phyloP scores from a whole-genome alignment of 2,113 vertebrate genomes.

The Rhodinocichla rosea region DNA sequence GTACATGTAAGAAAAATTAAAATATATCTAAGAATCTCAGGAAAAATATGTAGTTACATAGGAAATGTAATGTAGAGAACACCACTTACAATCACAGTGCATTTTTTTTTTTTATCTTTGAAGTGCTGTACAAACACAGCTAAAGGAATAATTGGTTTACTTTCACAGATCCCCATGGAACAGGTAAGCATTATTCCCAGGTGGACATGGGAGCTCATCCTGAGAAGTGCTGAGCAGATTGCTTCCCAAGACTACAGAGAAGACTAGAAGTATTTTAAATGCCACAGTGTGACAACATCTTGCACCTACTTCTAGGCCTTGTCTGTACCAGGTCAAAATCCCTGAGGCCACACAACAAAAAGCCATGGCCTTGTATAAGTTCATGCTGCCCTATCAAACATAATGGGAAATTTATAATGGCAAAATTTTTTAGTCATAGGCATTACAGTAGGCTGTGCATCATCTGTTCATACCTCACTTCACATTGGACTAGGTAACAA shows the following conservation, averaged over 20 bases:
- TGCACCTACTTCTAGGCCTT: neutral
- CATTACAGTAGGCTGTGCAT: neutral
- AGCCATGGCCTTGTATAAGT: neutral
- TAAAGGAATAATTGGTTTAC: neutral
- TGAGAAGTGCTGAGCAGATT: neutral
- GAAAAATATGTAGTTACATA: neutral
- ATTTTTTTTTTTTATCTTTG: neutral
- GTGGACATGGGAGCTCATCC: neutral
- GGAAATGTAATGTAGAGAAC: neutral
- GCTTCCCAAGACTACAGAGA: neutral
- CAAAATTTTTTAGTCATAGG: neutral
- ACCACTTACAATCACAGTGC: neutral
- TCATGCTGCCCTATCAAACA: neutral
- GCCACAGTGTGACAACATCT: neutral
- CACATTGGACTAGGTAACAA: neutral
- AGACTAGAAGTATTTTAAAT: neutral
- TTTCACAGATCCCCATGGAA: neutral
- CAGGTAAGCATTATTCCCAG: neutral
- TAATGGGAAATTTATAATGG: neutral
- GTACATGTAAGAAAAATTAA: constrained; percentile 15
- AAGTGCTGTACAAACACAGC: neutral
- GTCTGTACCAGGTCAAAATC: neutral
- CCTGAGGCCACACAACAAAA: neutral
- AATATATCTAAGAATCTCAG: neutral
- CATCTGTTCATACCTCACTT: neutral